Base-by-base conservation (phyloP, 1,140 invertebrate species). In the Aphaenogaster ashmeadi region DNA sequence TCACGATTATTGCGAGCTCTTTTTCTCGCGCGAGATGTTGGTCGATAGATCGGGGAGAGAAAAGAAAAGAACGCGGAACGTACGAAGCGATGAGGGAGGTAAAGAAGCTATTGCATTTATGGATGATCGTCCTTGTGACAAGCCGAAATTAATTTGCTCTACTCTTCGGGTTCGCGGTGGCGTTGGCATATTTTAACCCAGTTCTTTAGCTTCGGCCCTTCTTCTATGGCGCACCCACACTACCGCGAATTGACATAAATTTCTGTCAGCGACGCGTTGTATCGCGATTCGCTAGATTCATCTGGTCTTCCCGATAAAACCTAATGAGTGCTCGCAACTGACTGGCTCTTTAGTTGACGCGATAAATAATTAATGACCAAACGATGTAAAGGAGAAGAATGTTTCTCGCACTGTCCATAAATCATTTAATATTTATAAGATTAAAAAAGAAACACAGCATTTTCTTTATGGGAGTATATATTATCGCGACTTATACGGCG, bases 281-380 rank as follows among this genome's bases (percentile, higher is more conserved):
- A 89, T 71, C 75, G 88, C 67, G 90, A 92, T 93, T 92, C 84
- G 90, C 87, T 85, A 92, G 92, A 92, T 89, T 78, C 79, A 79
- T 56, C 56, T 56, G 79, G 75, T 27, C 75, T 80, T 89, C 86
- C 87, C 72, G 84, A 90, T 92, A 89, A 92, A 92, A 92, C 69
- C 81, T 87, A 84, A 80, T 33, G 54, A 90, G 58, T 58, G 81
- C 71, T 77, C 85, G 87, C 80, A 64, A 27, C 81, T 79, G 88
- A 75, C 88, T 92, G 78, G 64, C 80, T 93, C 87, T 88, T 87
- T 89, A 78, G 89, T 94, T 93, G 93, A 93, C 92, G 92, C 92
- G 92, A 94, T 94, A 95, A 94, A 95, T 95, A 95, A 95, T 95
- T 95, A 95, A 95, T 95, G 93, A 94, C 90, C 88, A 81, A 64